Conservation (phyloP, 2,113 vertebrate genomes). For the Dasyornis broadbenti region DNA sequence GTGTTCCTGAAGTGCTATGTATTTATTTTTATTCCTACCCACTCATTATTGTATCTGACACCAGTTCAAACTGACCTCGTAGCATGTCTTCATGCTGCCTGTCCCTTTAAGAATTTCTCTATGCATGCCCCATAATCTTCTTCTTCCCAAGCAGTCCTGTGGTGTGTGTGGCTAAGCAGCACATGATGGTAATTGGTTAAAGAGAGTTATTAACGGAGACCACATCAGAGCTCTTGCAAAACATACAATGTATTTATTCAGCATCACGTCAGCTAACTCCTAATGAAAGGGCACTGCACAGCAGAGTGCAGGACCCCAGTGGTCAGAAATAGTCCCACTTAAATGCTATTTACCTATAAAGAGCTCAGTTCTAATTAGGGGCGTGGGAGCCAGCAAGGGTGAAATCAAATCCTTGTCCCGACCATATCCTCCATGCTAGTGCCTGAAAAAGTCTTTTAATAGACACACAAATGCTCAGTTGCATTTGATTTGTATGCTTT, state of each 20-base stretch:
- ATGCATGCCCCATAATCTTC: constrained; percentile 21
- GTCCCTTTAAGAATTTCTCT: background rate
- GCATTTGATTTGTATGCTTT: constrained; percentile 1
- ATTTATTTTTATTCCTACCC: constrained; percentile 12
- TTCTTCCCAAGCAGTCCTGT: constrained; percentile 18
- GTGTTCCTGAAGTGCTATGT: background rate
- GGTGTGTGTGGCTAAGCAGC: constrained; percentile 1
- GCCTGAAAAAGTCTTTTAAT: background rate
- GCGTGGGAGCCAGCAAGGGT: constrained; percentile 18
- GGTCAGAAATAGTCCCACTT: constrained; percentile 56
- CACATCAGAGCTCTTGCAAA: constrained; percentile 57
- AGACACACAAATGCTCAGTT: background rate
- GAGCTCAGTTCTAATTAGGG: constrained; percentile 53
- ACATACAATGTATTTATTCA: constrained; percentile 51
- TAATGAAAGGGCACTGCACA: constrained; percentile 53
- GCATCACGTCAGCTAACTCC: constrained; percentile 1
- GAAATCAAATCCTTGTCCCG: constrained; percentile 26
- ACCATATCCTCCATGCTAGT: background rate
- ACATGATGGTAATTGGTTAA: constrained; percentile 33
- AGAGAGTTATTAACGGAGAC: constrained; percentile 43
- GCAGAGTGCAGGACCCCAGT: constrained; percentile 16
- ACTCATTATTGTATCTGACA: constrained; percentile 17
- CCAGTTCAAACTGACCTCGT: background rate
- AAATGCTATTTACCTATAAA: constrained; percentile 57
- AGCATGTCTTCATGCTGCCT: background rate